A percentile compares a stretch with the other conserved stretches of the same genome.
phyloP scores from a whole-genome alignment of 2,888 invertebrate species.

The Conus canariensis region DNA sequence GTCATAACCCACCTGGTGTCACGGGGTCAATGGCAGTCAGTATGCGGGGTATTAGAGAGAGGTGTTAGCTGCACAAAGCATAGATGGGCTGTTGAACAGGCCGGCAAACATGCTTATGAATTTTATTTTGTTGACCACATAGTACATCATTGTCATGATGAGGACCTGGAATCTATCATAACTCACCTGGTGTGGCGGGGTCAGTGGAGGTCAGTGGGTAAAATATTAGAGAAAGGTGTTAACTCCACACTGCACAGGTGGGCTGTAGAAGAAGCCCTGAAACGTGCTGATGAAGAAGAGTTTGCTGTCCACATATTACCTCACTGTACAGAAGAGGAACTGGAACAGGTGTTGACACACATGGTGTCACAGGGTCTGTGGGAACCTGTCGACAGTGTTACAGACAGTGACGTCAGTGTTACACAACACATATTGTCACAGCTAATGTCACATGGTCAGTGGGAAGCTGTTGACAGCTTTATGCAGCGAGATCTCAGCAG shows the following conservation, averaged over 20 bases:
- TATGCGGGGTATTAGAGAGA: background rate
- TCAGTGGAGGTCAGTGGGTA: background rate
- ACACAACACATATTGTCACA: background rate
- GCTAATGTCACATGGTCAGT: background rate
- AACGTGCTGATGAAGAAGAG: background rate
- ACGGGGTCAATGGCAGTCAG: background rate
- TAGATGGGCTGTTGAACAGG: no score
- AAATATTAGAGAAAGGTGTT: background rate
- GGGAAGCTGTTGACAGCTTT: background rate
- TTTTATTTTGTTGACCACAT: background rate
- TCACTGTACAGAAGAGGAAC: background rate
- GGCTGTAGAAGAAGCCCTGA: background rate
- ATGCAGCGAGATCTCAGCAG: no score
- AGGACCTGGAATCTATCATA: background rate
- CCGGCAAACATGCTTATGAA: no score
- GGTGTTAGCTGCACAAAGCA: no score
- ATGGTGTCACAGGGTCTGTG: background rate
- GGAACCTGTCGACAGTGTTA: background rate
- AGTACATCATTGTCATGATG: background rate
- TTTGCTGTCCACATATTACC: background rate
- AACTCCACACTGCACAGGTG: background rate
- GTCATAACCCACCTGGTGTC: background rate
- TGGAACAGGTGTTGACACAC: background rate
- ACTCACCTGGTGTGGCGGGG: background rate
- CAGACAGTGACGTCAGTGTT: background rate